Percentiles rank a stretch among this genome's conserved stretches.
phyloP scores from a whole-genome alignment of 2,888 invertebrate species.

The Hirtodrosophila trivittata region DNA sequence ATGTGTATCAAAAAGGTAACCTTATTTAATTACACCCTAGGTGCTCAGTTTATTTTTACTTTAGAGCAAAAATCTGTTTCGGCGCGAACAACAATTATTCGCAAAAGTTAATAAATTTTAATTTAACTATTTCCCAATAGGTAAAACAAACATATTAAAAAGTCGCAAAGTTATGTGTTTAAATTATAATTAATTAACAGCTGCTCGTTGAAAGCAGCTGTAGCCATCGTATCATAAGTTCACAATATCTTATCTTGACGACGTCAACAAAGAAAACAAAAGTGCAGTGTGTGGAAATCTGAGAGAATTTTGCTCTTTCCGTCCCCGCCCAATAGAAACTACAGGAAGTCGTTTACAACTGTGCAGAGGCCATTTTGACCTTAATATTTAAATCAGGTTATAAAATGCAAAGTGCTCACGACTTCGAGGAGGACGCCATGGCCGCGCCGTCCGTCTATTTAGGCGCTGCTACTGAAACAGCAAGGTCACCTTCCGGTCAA shows the following conservation, averaged over 20 bases:
- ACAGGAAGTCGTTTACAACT: background rate
- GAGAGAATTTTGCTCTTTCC: conserved; percentile 43
- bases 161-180: conserved; percentile 12
- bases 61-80: conserved; percentile 1
- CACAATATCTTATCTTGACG: conserved; percentile 17
- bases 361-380: background rate
- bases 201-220: conserved; percentile 40
- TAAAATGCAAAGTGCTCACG: conserved; percentile 62
- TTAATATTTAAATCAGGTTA: background rate
- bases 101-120: conserved; percentile 8
- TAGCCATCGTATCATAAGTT: background rate
- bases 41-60: background rate
- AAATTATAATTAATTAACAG: conserved; percentile 21
- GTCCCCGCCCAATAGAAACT: conserved; percentile 8
- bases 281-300: background rate
- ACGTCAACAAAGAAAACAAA: conserved; percentile 4
- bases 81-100: conserved; percentile 40
- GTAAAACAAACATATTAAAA: conserved; percentile 3
- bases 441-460: conserved; percentile 58
- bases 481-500: conserved; percentile 6
- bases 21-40: conserved; percentile 8
- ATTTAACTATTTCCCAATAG: conserved; percentile 10
- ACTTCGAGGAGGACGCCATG: conserved; percentile 79
- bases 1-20: conserved; percentile 10
- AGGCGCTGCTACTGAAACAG: conserved; percentile 29